Conservation (phyloP, 2,113 vertebrate species). For the Bujurquina vittata region DNA sequence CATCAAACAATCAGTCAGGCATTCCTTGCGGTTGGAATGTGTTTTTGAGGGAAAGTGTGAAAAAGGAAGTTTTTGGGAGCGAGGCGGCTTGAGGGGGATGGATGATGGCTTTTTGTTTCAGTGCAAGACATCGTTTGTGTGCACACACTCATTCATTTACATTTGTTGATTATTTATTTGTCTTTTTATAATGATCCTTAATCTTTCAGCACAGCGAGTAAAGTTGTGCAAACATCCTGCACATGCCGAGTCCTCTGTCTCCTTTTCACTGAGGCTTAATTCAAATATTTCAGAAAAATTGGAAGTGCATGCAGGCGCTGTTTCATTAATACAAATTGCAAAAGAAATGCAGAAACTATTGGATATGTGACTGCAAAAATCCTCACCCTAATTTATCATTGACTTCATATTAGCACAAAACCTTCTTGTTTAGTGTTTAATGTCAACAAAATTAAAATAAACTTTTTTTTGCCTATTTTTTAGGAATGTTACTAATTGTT, state of each 20-base stretch:
- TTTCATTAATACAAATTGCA: background rate
- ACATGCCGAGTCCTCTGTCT: background rate
- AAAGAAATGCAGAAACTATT: background rate
- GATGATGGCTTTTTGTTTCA: background rate
- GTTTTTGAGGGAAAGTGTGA: constrained; percentile 57
- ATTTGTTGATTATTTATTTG: background rate
- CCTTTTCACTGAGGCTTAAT: background rate
- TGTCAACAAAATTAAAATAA: background rate
- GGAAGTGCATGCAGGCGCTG: background rate
- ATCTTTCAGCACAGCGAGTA: background rate
- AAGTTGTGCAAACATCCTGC: background rate
- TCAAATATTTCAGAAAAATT: background rate
- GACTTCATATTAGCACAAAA: background rate
- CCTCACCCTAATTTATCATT: background rate
- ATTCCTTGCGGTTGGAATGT: constrained; percentile 68
- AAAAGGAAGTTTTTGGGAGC: constrained; percentile 46
- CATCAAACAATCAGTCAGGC: constrained; percentile 58
- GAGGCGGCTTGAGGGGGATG: background rate
- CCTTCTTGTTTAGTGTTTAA: background rate
- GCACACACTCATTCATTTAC: background rate
- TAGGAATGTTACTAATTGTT: background rate
- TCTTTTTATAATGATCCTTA: background rate
- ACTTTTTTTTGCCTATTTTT: background rate
- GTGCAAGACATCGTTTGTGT: background rate
- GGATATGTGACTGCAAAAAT: background rate